Percentiles rank a stretch among this genome's conserved stretches.
phyloP scores from a whole-genome alignment of 2,113 vertebrate genomes.

The Lamprologus sp. region DNA sequence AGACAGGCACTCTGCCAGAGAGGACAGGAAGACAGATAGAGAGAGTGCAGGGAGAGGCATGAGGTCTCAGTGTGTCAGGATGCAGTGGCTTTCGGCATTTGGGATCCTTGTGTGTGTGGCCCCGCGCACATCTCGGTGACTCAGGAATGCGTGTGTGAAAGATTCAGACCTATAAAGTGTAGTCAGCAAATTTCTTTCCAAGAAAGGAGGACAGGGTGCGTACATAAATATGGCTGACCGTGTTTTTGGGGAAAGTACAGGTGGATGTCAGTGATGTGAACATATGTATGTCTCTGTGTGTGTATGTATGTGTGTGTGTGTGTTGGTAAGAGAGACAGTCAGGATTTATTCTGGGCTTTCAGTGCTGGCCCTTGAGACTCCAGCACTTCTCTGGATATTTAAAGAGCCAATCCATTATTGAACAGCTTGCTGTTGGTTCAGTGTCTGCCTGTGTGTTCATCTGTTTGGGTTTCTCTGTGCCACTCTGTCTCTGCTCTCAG shows the following conservation, averaged over 20 bases:
- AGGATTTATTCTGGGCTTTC: constrained; percentile 27
- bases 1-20: neutral
- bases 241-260: neutral
- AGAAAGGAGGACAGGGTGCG: neutral
- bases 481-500: neutral
- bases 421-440: constrained; percentile 26
- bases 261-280: neutral
- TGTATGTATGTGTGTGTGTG: neutral
- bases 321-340: neutral
- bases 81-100: neutral
- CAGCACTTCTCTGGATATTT: constrained; percentile 45
- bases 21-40: constrained; percentile 4
- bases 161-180: neutral
- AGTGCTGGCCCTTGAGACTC: constrained; percentile 13
- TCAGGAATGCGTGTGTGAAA: neutral
- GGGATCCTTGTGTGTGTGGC: neutral
- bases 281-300: neutral
- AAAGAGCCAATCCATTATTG: constrained; percentile 55
- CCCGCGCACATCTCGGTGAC: neutral
- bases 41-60: neutral
- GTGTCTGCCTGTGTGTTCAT: neutral
- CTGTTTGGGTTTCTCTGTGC: neutral
- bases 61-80: constrained; percentile 25
- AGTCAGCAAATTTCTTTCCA: constrained; percentile 24
- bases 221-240: neutral